Evolutionary conservation across 2,113 vertebrate species (phyloP).

Genomic region (Psettodes erumei): DNA sequence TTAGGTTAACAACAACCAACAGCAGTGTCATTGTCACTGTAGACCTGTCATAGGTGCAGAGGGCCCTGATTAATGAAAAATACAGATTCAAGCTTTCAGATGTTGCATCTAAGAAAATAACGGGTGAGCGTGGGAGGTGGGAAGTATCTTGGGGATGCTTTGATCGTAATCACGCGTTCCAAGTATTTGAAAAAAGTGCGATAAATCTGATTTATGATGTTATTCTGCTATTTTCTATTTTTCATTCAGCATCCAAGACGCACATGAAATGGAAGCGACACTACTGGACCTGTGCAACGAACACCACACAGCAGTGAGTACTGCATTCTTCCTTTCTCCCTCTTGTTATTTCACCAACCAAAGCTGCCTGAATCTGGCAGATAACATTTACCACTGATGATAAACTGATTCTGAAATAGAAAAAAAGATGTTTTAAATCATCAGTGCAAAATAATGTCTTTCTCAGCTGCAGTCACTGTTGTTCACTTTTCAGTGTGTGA

Average conservation of each 20-base stretch:
- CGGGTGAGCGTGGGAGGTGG: not conserved
- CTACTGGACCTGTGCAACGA: not conserved
- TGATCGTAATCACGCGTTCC: not conserved
- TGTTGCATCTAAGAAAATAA: not conserved
- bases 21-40: not conserved
- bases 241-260: not conserved
- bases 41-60: not conserved
- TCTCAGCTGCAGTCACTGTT: not conserved
- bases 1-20: conserved; percentile 22
- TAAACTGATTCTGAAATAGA: not conserved
- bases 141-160: not conserved
- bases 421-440: not conserved
- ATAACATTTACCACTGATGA: not conserved
- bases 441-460: not conserved
- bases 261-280: conserved; percentile 1
- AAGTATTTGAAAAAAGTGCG: not conserved
- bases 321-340: not conserved
- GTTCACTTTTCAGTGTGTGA: not conserved
- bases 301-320: not conserved
- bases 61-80: not conserved
- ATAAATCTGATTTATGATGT: not conserved
- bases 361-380: not conserved
- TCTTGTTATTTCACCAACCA: not conserved
- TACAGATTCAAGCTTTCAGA: conserved; percentile 15
- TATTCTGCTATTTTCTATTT: not conserved